Evolutionary conservation across 2,797 vertebrate species (phyloP).

Genomic region (Anniella stebbinsi): DNA sequence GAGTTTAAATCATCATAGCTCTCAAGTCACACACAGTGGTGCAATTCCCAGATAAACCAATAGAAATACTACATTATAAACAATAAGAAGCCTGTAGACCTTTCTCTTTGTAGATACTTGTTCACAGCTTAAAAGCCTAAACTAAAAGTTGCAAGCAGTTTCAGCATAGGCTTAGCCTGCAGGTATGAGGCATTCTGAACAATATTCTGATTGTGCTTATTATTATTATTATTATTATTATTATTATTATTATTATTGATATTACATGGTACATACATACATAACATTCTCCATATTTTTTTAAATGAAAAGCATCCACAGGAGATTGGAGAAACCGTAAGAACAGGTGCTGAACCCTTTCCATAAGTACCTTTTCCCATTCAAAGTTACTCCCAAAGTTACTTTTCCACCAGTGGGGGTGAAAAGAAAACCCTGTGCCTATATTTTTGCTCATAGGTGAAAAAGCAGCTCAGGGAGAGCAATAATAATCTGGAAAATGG

Average conservation of each 20-base stretch:
- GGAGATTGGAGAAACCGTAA: background rate
- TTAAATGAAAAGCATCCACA: background rate
- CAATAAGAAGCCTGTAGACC: background rate
- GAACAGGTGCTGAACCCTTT: background rate
- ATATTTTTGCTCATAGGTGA: background rate
- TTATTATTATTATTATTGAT: background rate
- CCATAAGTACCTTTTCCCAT: background rate
- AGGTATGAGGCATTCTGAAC: no score
- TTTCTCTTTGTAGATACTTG: background rate
- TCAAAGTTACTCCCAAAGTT: background rate
- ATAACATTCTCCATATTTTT: background rate
- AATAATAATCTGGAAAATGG: background rate
- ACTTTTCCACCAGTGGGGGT: background rate
- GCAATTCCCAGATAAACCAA: slow-evolving; percentile 1
- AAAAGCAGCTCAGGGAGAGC: background rate
- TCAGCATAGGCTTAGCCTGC: background rate
- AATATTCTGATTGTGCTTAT: no score
- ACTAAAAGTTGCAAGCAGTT: background rate
- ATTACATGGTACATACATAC: background rate
- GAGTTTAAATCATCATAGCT: background rate
- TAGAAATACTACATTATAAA: background rate
- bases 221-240: no score
- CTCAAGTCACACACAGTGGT: background rate
- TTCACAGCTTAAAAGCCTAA: background rate
- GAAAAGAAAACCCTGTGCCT: background rate